Base-by-base conservation (phyloP, 2,797 vertebrate genomes). In the Phrynocephalus guinanensis region DNA sequence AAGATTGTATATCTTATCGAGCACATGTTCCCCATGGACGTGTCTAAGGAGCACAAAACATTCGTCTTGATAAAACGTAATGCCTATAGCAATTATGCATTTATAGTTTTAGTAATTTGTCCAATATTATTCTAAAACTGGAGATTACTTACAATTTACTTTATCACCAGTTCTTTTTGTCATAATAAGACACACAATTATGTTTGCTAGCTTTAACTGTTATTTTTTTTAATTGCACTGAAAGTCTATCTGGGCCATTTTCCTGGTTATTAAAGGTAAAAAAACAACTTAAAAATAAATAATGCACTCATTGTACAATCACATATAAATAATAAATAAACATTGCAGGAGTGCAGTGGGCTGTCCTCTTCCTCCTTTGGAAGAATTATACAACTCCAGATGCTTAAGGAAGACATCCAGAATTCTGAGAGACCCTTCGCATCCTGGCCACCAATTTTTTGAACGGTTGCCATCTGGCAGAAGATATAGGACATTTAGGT, bases 1-100 rank as follows among this genome's bases (percentile, higher is more conserved):
- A 78, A 91, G 24, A 52, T 91, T 75, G 63, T 87, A 48, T 92
- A 72, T 90, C 92, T 95, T 88, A 91, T 88, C 77, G 88, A 84
- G 77, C 67, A 87, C 72, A 75, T 89, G 33, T 38, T 91, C 86
- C 79, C 88, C 68, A 81, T 66, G 63, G 44, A 86, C 86, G 33
- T 68, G 56, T 15, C 79, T 89, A 70, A 73, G 68, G 87, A 72
- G 48, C 83, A 92, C 77, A 79, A 79, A 83, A n/a, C 60, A 85
- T 85, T 88, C 80, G 30, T 83, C 52, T 60, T 60, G 66, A 83
- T 60, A 78, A 83, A 77, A 68, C 71, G 5, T 56, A n/a, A 24
- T 77, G 15, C 30, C 78, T 70, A 18, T 38, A 85, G 26, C 24
- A 44, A 75, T n/a, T 82, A 24, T 76, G 44, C 26, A 81, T 67